Evolutionary conservation across 1,140 invertebrate species (phyloP), one percentile per base, ranked within the genome.

Genomic region (Drosophila arawakana): DNA sequence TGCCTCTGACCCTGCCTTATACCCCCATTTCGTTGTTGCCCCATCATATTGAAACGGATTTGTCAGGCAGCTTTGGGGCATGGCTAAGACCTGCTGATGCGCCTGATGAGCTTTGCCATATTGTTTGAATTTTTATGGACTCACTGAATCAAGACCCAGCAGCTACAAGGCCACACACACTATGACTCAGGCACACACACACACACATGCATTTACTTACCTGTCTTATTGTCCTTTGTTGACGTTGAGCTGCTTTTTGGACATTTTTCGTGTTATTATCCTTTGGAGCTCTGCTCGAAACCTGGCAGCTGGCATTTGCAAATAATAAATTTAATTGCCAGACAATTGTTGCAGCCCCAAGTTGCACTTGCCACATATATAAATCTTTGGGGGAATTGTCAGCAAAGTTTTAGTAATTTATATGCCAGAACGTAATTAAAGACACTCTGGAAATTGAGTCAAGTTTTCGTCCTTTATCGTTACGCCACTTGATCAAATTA

Each of bases 61-160:
- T 84, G 76, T 30, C 55, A 70, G 73, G 43, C 80, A 76, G 79
- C 78, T 79, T 57, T 68, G 78, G 81, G 60, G 49, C 62, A 43
- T 57, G 60, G 63, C 79, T 86, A 77, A 88, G 79, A 80, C 79
- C 76, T 68, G 80, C 66, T 86, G 76, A 88, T 83, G 83, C 80
- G 76, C 80, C 71, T 82, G 83, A 82, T 86, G 83, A 88, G 76
- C 76, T 88, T 84, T 80, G 73, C 70, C 73, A 73, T 83, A 88
- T 88, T 86, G 83, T 80, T 86, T 79, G 76, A 69, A 80, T 86
- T 80, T 88, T 88, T 71, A 77, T 74, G 49, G 43, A 70, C 70
- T 50, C 76, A 65, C 5, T 72, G 21, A 49, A 52, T 10, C 35
- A n/a, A 52, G 18, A 11, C 34, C 18, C 18, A 30, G 13, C 9